Conservation (phyloP, 2,797 vertebrate genomes). For the Hipposideros larvatus region DNA sequence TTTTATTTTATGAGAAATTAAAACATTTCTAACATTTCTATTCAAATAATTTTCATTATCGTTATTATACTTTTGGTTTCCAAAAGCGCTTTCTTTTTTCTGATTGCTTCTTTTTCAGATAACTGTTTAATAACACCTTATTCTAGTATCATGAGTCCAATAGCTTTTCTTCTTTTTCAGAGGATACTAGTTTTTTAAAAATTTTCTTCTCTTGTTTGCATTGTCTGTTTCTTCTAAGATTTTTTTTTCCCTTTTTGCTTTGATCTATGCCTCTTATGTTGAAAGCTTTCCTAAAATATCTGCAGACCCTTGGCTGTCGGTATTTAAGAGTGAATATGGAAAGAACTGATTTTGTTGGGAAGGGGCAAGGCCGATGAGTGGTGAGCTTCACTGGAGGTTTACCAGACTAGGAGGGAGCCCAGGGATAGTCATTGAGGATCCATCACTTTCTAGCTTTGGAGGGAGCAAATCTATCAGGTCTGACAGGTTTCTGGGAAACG, state of each 20-base stretch:
- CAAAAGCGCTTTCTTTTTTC: not conserved
- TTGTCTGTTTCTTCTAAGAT: not conserved
- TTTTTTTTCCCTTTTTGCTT: not conserved
- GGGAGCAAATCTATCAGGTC: not conserved
- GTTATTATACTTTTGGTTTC: conserved; percentile 10
- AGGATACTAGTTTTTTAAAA: not conserved
- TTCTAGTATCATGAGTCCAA: not conserved
- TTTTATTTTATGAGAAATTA: not conserved
- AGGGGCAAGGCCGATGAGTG: not conserved
- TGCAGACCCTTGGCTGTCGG: not conserved
- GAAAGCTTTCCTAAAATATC: not conserved
- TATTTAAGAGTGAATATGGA: not conserved
- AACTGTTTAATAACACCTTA: not conserved
- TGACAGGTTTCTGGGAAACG: not conserved
- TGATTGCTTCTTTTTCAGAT: not conserved
- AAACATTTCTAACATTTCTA: not conserved
- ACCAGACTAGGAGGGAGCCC: not conserved
- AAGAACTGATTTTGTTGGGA: not conserved
- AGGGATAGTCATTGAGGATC: not conserved
- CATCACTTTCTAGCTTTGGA: not conserved
- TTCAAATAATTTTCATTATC: not conserved
- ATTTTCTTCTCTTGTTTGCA: not conserved
- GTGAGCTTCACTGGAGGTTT: not conserved
- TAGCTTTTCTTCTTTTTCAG: not conserved
- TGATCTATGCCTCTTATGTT: not conserved